Conservation (phyloP, 2,797 vertebrate species). For the Microcaecilia unicolor region DNA sequence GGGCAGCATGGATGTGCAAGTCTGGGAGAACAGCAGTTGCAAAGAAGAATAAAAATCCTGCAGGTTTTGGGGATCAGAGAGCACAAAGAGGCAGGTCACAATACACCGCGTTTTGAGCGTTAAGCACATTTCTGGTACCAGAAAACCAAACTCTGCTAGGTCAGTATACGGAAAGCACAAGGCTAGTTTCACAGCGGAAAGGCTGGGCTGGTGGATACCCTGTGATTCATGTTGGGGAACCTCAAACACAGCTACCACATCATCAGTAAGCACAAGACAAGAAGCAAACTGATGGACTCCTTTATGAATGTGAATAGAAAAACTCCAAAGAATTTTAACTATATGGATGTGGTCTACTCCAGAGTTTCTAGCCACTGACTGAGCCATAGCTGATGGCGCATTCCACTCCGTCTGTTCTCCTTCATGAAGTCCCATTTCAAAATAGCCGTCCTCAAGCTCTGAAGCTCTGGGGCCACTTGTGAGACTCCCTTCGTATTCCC, state of each 20-base stretch:
- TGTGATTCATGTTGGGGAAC: slow-evolving; percentile 47
- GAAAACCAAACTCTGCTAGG: slow-evolving; percentile 55
- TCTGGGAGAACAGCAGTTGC: slow-evolving; percentile 26
- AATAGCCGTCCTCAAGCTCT: slow-evolving; percentile 79
- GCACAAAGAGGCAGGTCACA: slow-evolving; percentile 58
- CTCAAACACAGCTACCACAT: slow-evolving; percentile 62
- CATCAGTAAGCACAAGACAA: slow-evolving; percentile 74
- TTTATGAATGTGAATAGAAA: slow-evolving; percentile 65
- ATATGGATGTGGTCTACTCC: slow-evolving; percentile 44
- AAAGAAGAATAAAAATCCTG: slow-evolving; percentile 61
- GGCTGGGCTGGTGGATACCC: slow-evolving; percentile 51
- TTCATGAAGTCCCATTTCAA: slow-evolving; percentile 86
- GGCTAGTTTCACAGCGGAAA: slow-evolving; percentile 57
- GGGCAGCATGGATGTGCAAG: slow-evolving; percentile 35
- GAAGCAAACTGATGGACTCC: slow-evolving; percentile 61
- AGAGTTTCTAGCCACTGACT: slow-evolving; percentile 6
- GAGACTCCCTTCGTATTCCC: slow-evolving; percentile 31
- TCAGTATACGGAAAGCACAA: slow-evolving; percentile 63
- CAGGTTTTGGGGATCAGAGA: slow-evolving; percentile 66
- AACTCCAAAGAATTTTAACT: slow-evolving; percentile 71
- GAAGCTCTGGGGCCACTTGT: slow-evolving; percentile 23
- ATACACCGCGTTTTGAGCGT: slow-evolving; percentile 52
- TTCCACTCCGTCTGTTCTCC: slow-evolving; percentile 50
- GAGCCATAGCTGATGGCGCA: slow-evolving; percentile 38
- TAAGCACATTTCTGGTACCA: slow-evolving; percentile 75